phyloP scores from a whole-genome alignment of 2,888 invertebrate genomes.

The Drosophila niveifrons region DNA sequence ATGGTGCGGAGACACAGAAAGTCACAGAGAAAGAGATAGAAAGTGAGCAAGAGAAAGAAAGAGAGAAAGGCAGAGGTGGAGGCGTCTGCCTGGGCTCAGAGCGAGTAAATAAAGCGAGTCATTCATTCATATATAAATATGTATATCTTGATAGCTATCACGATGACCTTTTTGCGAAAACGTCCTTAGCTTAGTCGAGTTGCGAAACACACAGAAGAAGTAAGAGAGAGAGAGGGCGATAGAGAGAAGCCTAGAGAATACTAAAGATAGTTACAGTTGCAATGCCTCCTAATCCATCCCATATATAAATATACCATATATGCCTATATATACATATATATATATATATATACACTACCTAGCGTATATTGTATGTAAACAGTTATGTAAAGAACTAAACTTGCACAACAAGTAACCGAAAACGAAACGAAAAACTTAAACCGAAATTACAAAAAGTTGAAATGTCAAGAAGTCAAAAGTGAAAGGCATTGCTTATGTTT shows the following conservation, averaged over 20 bases:
- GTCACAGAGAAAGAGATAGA: not conserved
- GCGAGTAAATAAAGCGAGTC: slow-evolving; percentile 39
- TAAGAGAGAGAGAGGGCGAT: not conserved
- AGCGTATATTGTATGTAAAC: not conserved
- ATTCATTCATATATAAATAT: slow-evolving; percentile 32
- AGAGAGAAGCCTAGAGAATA: slow-evolving; percentile 34
- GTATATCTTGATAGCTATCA: slow-evolving; percentile 38
- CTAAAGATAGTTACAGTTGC: slow-evolving; percentile 37
- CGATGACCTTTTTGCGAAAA: slow-evolving; percentile 80
- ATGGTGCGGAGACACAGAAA: slow-evolving; percentile 30
- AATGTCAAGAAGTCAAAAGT: slow-evolving; percentile 12
- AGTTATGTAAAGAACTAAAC: slow-evolving; percentile 14
- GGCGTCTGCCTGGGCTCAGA: slow-evolving; percentile 13
- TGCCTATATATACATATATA: slow-evolving; percentile 29
- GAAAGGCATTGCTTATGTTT: slow-evolving; percentile 22
- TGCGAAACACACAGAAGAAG: slow-evolving; percentile 17
- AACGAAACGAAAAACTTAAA: not conserved
- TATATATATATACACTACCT: slow-evolving; percentile 11
- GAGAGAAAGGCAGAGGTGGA: slow-evolving; percentile 1
- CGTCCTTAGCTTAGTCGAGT: slow-evolving; percentile 79
- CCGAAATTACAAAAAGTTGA: not conserved
- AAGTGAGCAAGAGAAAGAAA: not conserved
- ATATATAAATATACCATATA: slow-evolving; percentile 33
- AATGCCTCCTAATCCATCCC: slow-evolving; percentile 37
- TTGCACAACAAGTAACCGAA: slow-evolving; percentile 12